Evolutionary conservation across 2,797 vertebrate species (phyloP).

Genomic region (Muscicapa comitata): DNA sequence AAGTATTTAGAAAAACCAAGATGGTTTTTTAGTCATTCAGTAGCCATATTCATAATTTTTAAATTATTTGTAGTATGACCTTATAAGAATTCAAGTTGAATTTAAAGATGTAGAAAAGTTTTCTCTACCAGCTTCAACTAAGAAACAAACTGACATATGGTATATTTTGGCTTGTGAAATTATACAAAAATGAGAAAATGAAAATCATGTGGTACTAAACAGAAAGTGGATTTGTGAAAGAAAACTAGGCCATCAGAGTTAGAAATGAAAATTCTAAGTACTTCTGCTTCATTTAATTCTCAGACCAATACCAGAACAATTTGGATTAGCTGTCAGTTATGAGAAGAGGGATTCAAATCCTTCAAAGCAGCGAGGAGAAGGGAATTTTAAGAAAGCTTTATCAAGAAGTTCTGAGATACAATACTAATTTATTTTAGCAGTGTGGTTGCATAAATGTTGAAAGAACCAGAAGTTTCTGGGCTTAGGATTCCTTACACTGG

Average conservation of each 20-base stretch:
- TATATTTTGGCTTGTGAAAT: background rate
- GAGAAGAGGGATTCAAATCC: background rate
- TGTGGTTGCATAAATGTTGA: background rate
- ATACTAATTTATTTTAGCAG: background rate
- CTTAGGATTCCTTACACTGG: background rate
- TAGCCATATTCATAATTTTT: background rate
- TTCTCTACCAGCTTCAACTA: background rate
- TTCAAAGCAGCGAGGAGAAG: background rate
- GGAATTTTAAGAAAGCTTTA: background rate
- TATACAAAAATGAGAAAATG: fast-evolving
- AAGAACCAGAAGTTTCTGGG: background rate
- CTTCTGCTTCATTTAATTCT: background rate
- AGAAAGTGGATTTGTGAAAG: background rate
- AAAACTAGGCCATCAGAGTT: background rate
- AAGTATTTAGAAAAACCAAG: background rate
- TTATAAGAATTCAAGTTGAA: background rate
- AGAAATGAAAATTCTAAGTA: background rate
- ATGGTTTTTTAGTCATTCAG: background rate
- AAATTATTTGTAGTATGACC: background rate
- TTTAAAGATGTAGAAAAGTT: background rate
- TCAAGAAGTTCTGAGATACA: background rate
- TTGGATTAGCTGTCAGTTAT: background rate
- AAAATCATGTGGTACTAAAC: background rate
- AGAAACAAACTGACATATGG: background rate
- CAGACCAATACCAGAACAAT: background rate